A percentile compares a stretch with the other conserved stretches of the same genome.
phyloP scores from a whole-genome alignment of 1,140 invertebrate species.

The Drosophila lacertosa region DNA sequence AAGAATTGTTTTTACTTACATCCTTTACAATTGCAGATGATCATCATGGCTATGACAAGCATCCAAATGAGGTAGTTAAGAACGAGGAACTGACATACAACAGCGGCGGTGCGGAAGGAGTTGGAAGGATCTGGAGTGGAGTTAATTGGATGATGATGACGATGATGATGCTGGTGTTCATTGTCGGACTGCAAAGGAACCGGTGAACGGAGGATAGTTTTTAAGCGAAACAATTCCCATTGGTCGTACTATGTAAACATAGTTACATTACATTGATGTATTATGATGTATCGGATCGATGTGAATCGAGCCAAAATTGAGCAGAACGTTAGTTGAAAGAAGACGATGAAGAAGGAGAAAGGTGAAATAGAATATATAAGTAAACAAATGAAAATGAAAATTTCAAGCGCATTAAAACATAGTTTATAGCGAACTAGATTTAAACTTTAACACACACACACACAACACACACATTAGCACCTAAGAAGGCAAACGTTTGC shows the following conservation, averaged over 20 bases:
- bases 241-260: constrained; percentile 31
- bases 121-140: constrained; percentile 10
- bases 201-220: constrained; percentile 23
- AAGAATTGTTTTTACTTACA: neutral
- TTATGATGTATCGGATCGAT: constrained; percentile 47
- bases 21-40: constrained; percentile 83
- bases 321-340: constrained; percentile 45
- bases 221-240: constrained; percentile 16
- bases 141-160: no score
- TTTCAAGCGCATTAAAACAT: constrained; percentile 56
- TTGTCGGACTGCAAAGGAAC: no score
- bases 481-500: constrained; percentile 6
- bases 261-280: constrained; percentile 25
- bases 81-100: constrained; percentile 94
- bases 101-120: constrained; percentile 50
- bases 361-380: constrained; percentile 77
- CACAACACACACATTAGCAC: no score
- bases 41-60: constrained; percentile 89
- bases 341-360: constrained; percentile 80
- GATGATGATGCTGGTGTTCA: constrained; percentile 13
- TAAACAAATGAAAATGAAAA: constrained; percentile 64
- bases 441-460: constrained; percentile 34
- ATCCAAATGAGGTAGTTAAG: constrained; percentile 96
- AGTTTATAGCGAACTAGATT: constrained; percentile 56
- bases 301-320: constrained; percentile 26